Evolutionary conservation across 1,140 invertebrate species (phyloP), one percentile per base, ranked within the genome.

Genomic region (Bilobella aurantiaca): DNA sequence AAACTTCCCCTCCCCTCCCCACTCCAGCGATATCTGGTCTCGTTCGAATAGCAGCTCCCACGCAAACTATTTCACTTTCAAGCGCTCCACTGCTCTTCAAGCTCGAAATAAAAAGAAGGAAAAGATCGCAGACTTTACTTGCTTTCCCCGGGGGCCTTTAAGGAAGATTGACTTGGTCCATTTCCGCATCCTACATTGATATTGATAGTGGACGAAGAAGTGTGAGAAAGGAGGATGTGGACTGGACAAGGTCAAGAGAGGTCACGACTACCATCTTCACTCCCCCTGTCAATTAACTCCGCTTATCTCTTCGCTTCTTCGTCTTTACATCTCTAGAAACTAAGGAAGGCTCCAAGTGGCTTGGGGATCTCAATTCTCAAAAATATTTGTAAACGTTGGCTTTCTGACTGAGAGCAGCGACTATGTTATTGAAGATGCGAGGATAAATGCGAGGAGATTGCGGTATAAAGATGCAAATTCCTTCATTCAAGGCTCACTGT

Each of bases 21-120:
- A 32, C 77, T 88, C 1, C 86, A 85, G 75, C 85, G 87, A 67
- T 88, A 88, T 75, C 75, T 88, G 49, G 75, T 87, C 64, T 84
- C 84, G 75, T 87, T 86, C 75, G 83, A 86, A 58, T 72, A 64
- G 21, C 5, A 42, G 18, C 34, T 42, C n/a, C n/a, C n/a, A n/a
- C n/a, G n/a, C n/a, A n/a, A n/a, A n/a, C n/a, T n/a, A n/a, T n/a
- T n/a, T n/a, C n/a, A n/a, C n/a, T n/a, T n/a, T n/a, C n/a, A n/a
- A n/a, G n/a, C n/a, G n/a, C n/a, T n/a, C n/a, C n/a, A n/a, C n/a
- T n/a, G n/a, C n/a, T n/a, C n/a, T n/a, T n/a, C n/a, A n/a, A n/a
- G n/a, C n/a, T n/a, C n/a, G n/a, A n/a, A n/a, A n/a, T n/a, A n/a
- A n/a, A n/a, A n/a, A n/a, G n/a, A n/a, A n/a, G n/a, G n/a, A n/a